Evolutionary conservation across 2,888 invertebrate species (phyloP), one percentile per base, ranked within the genome.

Genomic region (Drosophila tanythrix): DNA sequence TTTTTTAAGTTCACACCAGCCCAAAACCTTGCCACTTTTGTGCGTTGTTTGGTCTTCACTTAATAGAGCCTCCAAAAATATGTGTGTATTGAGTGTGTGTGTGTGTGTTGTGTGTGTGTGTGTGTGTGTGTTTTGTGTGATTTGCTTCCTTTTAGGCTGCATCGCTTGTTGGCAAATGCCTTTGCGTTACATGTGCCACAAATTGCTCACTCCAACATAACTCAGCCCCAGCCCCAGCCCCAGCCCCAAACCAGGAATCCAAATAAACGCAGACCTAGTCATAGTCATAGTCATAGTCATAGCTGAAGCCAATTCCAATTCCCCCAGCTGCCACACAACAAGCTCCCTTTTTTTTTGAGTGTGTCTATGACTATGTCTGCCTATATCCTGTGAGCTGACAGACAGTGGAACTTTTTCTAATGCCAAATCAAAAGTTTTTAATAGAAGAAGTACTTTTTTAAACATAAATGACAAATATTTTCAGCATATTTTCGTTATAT

Each of bases 1-100:
- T 85, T 84, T 77, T 66, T 72, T 84, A 76, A 89, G 76, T 83
- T 82, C 61, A 50, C 53, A 62, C 52, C 50, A 46, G 7, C 21
- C 46, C 21, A 21, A 46, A 40, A 46, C 46, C 25, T 25, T 8
- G 25, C 15, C 11, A 25, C 27, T 46, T 25, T 25, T 46, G 51
- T 55, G 55, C 55, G 55, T 55, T 55, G 25, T 33, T 29, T 46
- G 25, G 35, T 52, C 10, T 57, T 60, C 88, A 77, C 74, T 89
- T 87, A 87, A 87, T 87, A 89, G 84, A 87, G 89, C 90, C 87
- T 87, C 90, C 78, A 87, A 82, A 90, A 87, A 76, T 68, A 50
- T 62, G 67, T 72, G 70, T 83, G 70, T 64, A 2, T 36, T 15
- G 6, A 5, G 36, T 5, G 35, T 35, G 35, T 35, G 31, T 31